These are phyloP conservation scores for Macquaria australasica DNA, from an alignment of 2,113 vertebrate species.

Conservation along the genomic window DNA sequence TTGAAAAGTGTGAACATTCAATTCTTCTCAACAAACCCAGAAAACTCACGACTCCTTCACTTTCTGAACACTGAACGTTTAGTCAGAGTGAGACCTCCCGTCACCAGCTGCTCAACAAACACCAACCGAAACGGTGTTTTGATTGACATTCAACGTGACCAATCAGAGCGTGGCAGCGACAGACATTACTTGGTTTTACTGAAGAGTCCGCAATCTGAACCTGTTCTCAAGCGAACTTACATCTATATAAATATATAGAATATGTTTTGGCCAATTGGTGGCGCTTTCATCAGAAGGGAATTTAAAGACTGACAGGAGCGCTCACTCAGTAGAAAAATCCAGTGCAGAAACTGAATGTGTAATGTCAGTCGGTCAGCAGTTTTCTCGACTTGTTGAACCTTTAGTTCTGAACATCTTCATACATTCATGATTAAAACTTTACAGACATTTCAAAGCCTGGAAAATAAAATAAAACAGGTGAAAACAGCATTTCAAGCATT, in stretches of 20 bases:
- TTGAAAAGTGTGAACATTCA: not conserved
- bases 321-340: not conserved
- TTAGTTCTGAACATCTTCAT: constrained; percentile 50
- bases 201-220: too few species aligned
- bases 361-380: not conserved
- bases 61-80: not conserved
- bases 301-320: not conserved
- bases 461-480: constrained; percentile 60
- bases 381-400: constrained; percentile 49
- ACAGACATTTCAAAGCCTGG: constrained; percentile 61
- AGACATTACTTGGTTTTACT: not conserved
- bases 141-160: not conserved
- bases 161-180: not conserved
- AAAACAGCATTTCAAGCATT: constrained; percentile 39
- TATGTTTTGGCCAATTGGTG: too few species aligned
- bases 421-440: constrained; percentile 37
- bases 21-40: constrained; percentile 45
- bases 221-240: too few species aligned
- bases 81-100: constrained; percentile 12
- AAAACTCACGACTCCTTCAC: not conserved
- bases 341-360: not conserved
- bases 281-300: not conserved
- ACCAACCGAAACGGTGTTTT: too few species aligned
- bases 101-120: not conserved
- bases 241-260: too few species aligned